phyloP scores from a whole-genome alignment of 2,888 invertebrate genomes.

The Serrognathus titanus region DNA sequence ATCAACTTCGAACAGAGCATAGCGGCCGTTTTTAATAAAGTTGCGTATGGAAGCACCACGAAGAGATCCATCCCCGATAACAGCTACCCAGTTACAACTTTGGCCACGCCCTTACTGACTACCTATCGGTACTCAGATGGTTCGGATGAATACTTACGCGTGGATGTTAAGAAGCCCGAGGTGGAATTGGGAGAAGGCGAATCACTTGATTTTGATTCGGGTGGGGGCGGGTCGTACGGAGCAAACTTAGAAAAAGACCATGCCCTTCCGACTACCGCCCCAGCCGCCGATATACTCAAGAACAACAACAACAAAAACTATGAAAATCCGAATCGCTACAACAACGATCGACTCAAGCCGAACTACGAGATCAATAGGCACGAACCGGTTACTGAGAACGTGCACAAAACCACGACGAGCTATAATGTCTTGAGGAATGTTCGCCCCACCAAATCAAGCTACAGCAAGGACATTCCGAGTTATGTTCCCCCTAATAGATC shows the following conservation, averaged over 20 bases:
- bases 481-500: slow-evolving; percentile 79
- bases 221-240: slow-evolving; percentile 52
- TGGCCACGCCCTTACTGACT: slow-evolving; percentile 61
- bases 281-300: slow-evolving; percentile 74
- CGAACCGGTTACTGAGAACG: slow-evolving; percentile 43
- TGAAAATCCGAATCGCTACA: slow-evolving; percentile 66
- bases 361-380: slow-evolving; percentile 33
- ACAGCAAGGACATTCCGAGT: slow-evolving; percentile 70
- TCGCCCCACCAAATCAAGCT: slow-evolving; percentile 58
- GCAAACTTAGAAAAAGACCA: slow-evolving; percentile 70
- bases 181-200: slow-evolving; percentile 28
- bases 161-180: slow-evolving; percentile 42
- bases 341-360: slow-evolving; percentile 47
- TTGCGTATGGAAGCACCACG: slow-evolving; percentile 67
- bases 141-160: slow-evolving; percentile 46
- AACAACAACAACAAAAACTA: slow-evolving; percentile 74
- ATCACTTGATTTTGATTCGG: slow-evolving; percentile 33
- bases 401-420: slow-evolving; percentile 46
- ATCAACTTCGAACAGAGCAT: slow-evolving; percentile 63
- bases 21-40: slow-evolving; percentile 66
- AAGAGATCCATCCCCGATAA: slow-evolving; percentile 65
- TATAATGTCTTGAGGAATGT: slow-evolving; percentile 60
- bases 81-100: slow-evolving; percentile 60
- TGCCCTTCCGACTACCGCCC: slow-evolving; percentile 70
- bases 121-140: slow-evolving; percentile 52